Base-by-base conservation (phyloP, 2,888 invertebrate genomes). In the Aleiodes leptofemur region DNA sequence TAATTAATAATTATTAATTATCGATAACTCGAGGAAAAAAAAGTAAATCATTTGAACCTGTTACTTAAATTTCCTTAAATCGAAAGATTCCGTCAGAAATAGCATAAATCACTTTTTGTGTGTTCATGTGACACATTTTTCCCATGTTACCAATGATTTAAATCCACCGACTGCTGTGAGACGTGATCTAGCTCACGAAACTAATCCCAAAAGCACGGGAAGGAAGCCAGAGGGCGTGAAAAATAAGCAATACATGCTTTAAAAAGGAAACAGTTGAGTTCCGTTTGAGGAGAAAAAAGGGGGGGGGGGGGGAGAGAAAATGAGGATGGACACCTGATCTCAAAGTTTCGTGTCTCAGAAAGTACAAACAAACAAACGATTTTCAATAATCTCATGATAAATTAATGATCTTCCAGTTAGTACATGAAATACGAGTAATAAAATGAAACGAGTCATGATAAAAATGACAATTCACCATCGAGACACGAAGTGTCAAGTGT, bases 391-490 rank as follows among this genome's bases (percentile, higher is more conserved):
- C 13, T 31, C 14, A n/a, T 6, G 48, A 68, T 43, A 43, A 43
- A 43, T 43, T 43, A 68, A 72, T 53, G 50, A 74, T 56, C 61
- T 50, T 73, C 53, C 48, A 16, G 13, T 72, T 69, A n/a, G 59
- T 66, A 72, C 55, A 23, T 50, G 14, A 61, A 71, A 71, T 69
- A 55, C 29, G 74, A 74, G 64, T 77, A 76, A 76, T 73, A 79
- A 74, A 83, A 83, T 83, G 83, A 82, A 81, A 73, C 82, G 83
- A 85, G 82, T 23, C 82, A 84, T 85, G 88, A 88, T 88, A 88
- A 87, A 87, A 88, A 84, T 83, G 84, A 85, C 86, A 88, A 88
- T 88, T 87, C 87, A 87, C 57, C 85, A 86, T 88, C 82, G 72
- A 69, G 70, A 72, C 34, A 34, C 57, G 66, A 76, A 73, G 69